phyloP scores from a whole-genome alignment of 92 coral and sea anemone species.

The Zoanthus solanderi region DNA sequence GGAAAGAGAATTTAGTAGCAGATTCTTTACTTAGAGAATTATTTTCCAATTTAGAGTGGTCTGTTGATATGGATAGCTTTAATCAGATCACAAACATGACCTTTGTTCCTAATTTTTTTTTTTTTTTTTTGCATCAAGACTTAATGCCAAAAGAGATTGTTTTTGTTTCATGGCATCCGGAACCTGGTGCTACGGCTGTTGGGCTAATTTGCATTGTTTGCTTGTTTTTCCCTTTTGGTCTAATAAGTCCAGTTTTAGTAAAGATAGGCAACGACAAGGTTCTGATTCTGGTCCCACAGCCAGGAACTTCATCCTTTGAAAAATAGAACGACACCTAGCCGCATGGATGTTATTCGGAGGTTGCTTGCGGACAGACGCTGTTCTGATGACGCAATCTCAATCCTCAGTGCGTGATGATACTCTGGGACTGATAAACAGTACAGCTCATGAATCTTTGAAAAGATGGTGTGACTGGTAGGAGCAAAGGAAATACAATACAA shows the following conservation, averaged over 20 bases:
- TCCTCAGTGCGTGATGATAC: neutral
- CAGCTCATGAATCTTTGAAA: too few species aligned
- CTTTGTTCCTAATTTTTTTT: conserved; percentile 57
- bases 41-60: conserved; percentile 53
- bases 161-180: conserved; percentile 75
- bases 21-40: conserved; percentile 44
- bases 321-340: neutral
- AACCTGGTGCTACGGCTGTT: conserved; percentile 65
- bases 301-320: neutral
- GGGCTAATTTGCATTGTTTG: conserved; percentile 55
- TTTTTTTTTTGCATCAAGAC: conserved; percentile 67
- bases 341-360: neutral
- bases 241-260: conserved; percentile 52
- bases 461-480: too few species aligned
- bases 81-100: neutral
- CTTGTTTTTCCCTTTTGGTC: conserved; percentile 71
- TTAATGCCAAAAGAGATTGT: conserved; percentile 37
- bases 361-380: neutral
- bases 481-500: too few species aligned
- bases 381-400: neutral
- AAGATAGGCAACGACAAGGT: conserved; percentile 51
- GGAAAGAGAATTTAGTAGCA: conserved; percentile 40
- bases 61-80: conserved; percentile 44
- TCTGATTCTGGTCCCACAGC: conserved; percentile 39
- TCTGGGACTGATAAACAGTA: neutral